Evolutionary conservation across 2,113 vertebrate genomes (phyloP).

Genomic region (Cyrtonyx montezumae): DNA sequence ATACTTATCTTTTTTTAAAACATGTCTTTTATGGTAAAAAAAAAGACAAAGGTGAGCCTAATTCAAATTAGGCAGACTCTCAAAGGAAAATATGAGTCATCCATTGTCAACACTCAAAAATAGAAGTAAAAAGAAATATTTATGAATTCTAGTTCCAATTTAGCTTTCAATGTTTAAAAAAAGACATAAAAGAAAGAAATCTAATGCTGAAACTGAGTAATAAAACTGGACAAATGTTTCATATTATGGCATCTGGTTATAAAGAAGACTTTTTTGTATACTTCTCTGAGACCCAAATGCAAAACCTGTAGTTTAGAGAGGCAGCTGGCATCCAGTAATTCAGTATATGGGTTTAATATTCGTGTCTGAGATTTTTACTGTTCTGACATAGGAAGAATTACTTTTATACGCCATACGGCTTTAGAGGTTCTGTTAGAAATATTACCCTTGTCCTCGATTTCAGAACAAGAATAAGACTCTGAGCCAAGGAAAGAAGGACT

Average conservation of each 20-base stretch:
- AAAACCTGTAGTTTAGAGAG: background rate
- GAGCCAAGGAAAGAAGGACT: background rate
- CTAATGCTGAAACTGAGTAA: background rate
- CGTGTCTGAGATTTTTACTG: background rate
- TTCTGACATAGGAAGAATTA: background rate
- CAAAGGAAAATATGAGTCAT: background rate
- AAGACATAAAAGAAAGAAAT: background rate
- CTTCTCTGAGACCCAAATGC: background rate
- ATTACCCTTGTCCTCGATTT: background rate
- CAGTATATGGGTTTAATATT: background rate
- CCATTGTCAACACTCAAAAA: background rate
- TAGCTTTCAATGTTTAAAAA: background rate
- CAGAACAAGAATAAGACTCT: background rate
- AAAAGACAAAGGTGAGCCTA: background rate
- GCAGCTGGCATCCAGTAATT: background rate
- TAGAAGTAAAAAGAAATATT: background rate
- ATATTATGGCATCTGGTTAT: background rate
- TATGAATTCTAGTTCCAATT: background rate
- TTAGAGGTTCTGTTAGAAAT: background rate
- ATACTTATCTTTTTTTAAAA: background rate
- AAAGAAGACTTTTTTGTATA: background rate
- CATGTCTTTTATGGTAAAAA: background rate
- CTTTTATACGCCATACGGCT: background rate
- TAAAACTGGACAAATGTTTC: background rate
- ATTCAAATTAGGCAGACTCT: background rate